Evolutionary conservation across 23 tunicate species (phyloP).

Genomic region (Ciona savignyi): DNA sequence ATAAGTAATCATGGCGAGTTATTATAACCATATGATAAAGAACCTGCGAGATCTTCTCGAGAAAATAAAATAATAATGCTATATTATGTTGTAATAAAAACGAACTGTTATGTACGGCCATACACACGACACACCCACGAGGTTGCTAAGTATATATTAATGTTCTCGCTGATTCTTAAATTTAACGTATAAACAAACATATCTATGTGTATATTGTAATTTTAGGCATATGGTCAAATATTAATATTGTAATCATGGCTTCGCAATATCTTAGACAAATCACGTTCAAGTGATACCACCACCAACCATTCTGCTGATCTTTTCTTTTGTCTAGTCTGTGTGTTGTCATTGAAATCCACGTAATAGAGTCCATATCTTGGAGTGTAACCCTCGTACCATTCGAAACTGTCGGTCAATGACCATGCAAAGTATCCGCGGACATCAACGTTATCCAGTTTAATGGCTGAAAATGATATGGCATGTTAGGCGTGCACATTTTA

Average conservation of each 20-base stretch:
- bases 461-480: too few relatives aligned
- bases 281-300: not conserved
- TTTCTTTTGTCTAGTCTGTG: slow-evolving; percentile 16
- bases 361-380: slow-evolving; percentile 58
- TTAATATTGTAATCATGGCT: not conserved
- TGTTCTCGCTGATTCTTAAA: not conserved
- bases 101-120: too few relatives aligned
- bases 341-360: slow-evolving; percentile 45
- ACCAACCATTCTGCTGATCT: slow-evolving; percentile 37
- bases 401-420: slow-evolving; percentile 61
- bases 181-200: not conserved
- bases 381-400: slow-evolving; percentile 50
- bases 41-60: too few relatives aligned
- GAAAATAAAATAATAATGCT: too few relatives aligned
- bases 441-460: slow-evolving; percentile 63
- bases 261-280: not conserved
- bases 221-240: not conserved
- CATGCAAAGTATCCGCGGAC: slow-evolving; percentile 55
- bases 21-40: too few relatives aligned
- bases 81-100: too few relatives aligned
- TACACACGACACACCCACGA: too few relatives aligned
- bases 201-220: not conserved
- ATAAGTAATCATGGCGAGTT: too few relatives aligned
- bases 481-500: slow-evolving; percentile 41
- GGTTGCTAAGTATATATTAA: too few relatives aligned